A percentile compares a stretch with the other conserved stretches of the same genome.
Evolutionary conservation across 2,888 invertebrate species (phyloP).

Genomic region (Polyploca ridens): DNA sequence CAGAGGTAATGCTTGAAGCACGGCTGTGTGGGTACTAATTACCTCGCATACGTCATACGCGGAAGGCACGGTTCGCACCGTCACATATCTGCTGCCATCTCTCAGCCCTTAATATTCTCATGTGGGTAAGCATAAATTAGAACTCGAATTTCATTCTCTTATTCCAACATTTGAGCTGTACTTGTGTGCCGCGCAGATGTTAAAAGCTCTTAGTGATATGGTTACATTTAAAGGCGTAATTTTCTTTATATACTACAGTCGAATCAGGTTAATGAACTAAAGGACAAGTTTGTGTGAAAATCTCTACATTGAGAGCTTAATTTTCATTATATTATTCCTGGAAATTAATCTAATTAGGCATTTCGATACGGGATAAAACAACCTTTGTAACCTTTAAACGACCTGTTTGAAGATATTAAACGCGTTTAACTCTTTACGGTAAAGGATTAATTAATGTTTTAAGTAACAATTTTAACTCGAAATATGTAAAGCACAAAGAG

Average conservation of each 20-base stretch:
- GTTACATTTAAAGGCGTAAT: neutral
- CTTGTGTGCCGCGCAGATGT: conserved; percentile 49
- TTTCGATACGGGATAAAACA: conserved; percentile 1
- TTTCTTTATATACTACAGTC: neutral
- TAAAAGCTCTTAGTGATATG: conserved; percentile 35
- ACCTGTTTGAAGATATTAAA: conserved; percentile 4
- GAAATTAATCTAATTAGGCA: neutral
- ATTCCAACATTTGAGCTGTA: conserved; percentile 66
- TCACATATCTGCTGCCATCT: conserved; percentile 44
- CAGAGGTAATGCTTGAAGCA: conserved; percentile 25
- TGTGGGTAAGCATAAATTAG: conserved; percentile 67
- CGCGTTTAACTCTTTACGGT: neutral
- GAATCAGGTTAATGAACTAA: neutral
- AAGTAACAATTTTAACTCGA: neutral
- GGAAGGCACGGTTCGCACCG: conserved; percentile 52
- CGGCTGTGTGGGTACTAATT: conserved; percentile 56
- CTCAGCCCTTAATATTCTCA: conserved; percentile 52
- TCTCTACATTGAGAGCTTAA: neutral
- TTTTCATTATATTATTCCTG: neutral
- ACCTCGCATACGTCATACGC: conserved; percentile 64
- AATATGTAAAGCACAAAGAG: neutral
- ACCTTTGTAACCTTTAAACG: neutral
- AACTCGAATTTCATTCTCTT: conserved; percentile 66
- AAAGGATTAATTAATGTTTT: neutral
- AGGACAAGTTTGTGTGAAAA: neutral